Base-by-base conservation (phyloP, 2,113 vertebrate species). In the Morone chrysops region DNA sequence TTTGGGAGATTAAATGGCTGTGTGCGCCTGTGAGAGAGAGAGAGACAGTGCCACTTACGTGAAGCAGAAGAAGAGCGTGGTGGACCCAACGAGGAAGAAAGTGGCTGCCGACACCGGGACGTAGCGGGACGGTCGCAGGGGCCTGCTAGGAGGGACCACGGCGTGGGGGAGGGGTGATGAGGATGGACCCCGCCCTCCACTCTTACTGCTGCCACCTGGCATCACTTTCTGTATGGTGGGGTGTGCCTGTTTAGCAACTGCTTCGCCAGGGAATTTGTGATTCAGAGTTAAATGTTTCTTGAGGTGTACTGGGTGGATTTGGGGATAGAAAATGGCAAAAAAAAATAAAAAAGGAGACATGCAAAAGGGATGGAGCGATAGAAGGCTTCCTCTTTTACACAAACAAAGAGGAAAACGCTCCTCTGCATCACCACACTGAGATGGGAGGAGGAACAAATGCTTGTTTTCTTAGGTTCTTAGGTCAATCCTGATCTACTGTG, bases 61-160 rank as follows among this genome's bases (percentile, higher is more conserved):
- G 94, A 99, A 99, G 93, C 97, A 96, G 91, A 99, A 99, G 96
- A 99, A 99, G 85, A 99, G 97, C 4, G 97, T 98, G 48, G 98
- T 99, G 80, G 98, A 97, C 86, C 98, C 98, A 80, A 99, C 98
- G 76, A 99, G 93, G 95, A 99, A 99, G 95, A 97, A 93, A 38
- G 97, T 97, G 11, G 98, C 98, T 38, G 98, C 98, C 0, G 97
- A 97, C 87, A 99, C 97, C 0, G 98, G 98, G 78, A 99, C 95
- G 18, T 99, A 99, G 78, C 98, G 98, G 91, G 98, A 99, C 85
- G 97, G 91, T 60, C 90, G 72, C 59, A 93, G 67, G 18, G 92
- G 90, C 56, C 91, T 81, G 61, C 66, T 88, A 82, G 97, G 93
- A 90, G 96, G 93, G 96, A 97, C 81, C 93, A 96, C 94, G 82